Evolutionary conservation across 1,140 invertebrate species (phyloP).

Genomic region (Aphidius ervi): DNA sequence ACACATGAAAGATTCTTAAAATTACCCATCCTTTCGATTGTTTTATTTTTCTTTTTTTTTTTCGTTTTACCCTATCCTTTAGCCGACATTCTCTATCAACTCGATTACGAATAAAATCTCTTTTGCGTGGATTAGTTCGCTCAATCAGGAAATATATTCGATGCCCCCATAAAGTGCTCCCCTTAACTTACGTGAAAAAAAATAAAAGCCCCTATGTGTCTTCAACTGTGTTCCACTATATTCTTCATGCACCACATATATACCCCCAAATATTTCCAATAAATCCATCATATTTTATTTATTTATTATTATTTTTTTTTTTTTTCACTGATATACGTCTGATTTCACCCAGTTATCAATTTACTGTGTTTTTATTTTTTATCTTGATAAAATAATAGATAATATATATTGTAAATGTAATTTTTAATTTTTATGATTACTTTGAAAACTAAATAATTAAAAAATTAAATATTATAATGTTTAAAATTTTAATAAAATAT

Average conservation of each 20-base stretch:
- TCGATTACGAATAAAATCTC: constrained; percentile 44
- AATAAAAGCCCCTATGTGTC: constrained; percentile 20
- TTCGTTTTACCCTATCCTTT: too few species aligned
- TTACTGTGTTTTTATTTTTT: too few species aligned
- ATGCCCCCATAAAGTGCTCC: constrained; percentile 39
- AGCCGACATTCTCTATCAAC: constrained; percentile 17
- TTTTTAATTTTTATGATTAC: too few species aligned
- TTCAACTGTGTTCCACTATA: constrained; percentile 9
- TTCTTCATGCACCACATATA: too few species aligned
- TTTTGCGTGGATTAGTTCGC: constrained; percentile 48
- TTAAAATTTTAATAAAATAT: too few species aligned
- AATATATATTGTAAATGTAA: too few species aligned
- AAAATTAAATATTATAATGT: too few species aligned
- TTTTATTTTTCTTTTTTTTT: too few species aligned
- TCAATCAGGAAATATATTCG: constrained; percentile 48
- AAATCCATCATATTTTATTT: constrained; percentile 15
- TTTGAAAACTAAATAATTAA: too few species aligned
- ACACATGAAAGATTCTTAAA: constrained; percentile 4
- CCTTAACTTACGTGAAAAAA: constrained; percentile 23
- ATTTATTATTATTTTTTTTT: constrained; percentile 8
- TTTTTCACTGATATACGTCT: too few species aligned
- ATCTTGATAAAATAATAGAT: too few species aligned
- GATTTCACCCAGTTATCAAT: too few species aligned
- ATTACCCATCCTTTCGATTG: not conserved
- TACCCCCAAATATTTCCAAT: not conserved